Conservation (phyloP, 2,797 vertebrate species). For the Eutrigla gurnardus region DNA sequence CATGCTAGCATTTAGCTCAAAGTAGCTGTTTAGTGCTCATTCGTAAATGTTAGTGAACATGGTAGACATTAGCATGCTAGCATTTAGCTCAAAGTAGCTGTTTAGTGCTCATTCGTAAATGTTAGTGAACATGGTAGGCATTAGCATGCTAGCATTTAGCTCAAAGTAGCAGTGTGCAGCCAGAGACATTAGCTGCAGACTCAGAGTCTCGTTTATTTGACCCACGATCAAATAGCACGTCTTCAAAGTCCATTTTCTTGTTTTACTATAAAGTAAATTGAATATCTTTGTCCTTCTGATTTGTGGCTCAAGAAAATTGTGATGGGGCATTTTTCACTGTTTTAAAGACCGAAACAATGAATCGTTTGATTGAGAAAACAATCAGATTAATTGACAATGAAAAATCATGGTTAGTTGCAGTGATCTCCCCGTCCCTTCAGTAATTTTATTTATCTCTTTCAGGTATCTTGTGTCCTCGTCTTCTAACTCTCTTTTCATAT, state of each 20-base stretch:
- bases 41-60: no score
- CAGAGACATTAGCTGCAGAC: no score
- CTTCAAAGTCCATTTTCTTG: not conserved
- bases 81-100: no score
- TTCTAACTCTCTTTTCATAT: not conserved
- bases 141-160: no score
- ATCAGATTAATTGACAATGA: not conserved
- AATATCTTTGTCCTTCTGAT: not conserved
- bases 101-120: no score
- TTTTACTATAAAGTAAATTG: not conserved
- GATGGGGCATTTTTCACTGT: not conserved
- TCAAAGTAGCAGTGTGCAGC: no score
- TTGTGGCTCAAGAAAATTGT: not conserved
- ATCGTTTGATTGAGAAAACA: not conserved
- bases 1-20: no score
- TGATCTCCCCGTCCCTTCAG: not conserved
- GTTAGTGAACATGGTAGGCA: no score
- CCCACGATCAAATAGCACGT: not conserved
- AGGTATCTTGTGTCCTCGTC: not conserved
- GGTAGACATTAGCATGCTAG: no score
- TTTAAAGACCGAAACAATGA: not conserved
- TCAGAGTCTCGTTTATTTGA: no score
- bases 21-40: no score
- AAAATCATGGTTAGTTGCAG: not conserved
- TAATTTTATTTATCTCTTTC: constrained; percentile 5